Evolutionary conservation across 2,888 invertebrate genomes (phyloP), one percentile per base, ranked within the genome.

Genomic region (Suillia variegata): DNA sequence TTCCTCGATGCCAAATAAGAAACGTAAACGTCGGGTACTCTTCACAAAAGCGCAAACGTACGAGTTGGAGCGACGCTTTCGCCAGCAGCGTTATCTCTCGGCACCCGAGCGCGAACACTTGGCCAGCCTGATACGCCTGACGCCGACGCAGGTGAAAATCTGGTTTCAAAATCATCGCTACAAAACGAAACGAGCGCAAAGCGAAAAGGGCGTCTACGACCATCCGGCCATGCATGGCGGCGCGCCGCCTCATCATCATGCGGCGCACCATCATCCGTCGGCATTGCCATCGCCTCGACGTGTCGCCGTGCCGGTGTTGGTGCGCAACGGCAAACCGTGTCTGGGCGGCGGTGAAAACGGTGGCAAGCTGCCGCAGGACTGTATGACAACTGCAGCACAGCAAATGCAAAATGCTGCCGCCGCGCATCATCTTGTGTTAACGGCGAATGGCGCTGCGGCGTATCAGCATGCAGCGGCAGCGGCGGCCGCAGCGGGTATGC

Each of bases 121-220:
- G 67, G 98, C 99, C 2, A 93, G 93, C 65, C 86, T 96, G 73
- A 98, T 99, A 66, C 87, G 95, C 58, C 85, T 99, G 60, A 98
- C 98, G 2, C 98, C 98, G 0, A 98, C 98, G 2, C 99, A 99
- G 85, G 93, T 93, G 54, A 98, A 98, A 84, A 98, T 99, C 74
- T 99, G 98, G 98, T 99, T 98, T 84, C 98, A 98, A 82, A 98
- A 98, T 82, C 98, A 98, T 81, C 90, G 96, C 77, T 99, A 99
- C 85, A 99, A 98, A 86, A 96, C 98, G 76, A 98, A 98, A 84
- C 86, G 98, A n/a, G 95, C 98, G 0, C 92, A 95, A 60, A 95
- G 94, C 76, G 98, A 98, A 82, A 93, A 96, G 81, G 92, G 92
- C 17, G 82, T 88, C 67, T 88, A 90, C 68, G 88, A 90, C 62